phyloP scores from a whole-genome alignment of 2,113 vertebrate species.

The Misgurnus anguillicaudatus region DNA sequence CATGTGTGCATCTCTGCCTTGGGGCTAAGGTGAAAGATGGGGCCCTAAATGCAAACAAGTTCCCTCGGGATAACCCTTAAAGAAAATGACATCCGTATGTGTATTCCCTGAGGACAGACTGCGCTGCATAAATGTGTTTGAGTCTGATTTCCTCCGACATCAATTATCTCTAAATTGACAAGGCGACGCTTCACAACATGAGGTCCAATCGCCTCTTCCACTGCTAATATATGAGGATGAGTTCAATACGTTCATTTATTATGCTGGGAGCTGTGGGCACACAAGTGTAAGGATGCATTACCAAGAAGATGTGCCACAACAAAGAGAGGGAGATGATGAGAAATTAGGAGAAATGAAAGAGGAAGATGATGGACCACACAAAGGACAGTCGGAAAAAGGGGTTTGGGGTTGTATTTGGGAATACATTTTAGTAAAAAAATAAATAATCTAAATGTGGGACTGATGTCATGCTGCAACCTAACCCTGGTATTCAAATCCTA shows the following conservation, averaged over 20 bases:
- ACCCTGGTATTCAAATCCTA: slow-evolving; percentile 3
- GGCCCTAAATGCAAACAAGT: neutral
- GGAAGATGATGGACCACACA: slow-evolving; percentile 3
- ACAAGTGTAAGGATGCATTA: slow-evolving; percentile 4
- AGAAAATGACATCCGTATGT: slow-evolving; percentile 14
- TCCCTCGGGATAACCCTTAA: slow-evolving; percentile 11
- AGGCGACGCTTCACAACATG: neutral
- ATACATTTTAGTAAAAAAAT: neutral
- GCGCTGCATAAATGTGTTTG: neutral
- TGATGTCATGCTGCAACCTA: neutral
- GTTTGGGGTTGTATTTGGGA: too few species aligned
- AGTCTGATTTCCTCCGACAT: neutral
- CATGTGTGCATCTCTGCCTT: neutral
- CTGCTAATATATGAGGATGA: slow-evolving; percentile 8
- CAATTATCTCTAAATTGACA: slow-evolving; percentile 15
- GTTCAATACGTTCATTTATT: slow-evolving; percentile 5
- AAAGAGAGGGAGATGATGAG: neutral
- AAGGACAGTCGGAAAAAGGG: slow-evolving; percentile 1
- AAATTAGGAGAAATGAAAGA: slow-evolving; percentile 15
- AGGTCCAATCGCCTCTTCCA: neutral
- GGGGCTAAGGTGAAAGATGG: neutral
- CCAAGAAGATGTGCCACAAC: slow-evolving; percentile 4
- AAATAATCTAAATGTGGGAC: neutral
- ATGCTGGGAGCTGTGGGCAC: neutral
- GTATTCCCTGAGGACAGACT: slow-evolving; percentile 1